Conservation (phyloP, 2,888 invertebrate species). For the Anaspis maculata region DNA sequence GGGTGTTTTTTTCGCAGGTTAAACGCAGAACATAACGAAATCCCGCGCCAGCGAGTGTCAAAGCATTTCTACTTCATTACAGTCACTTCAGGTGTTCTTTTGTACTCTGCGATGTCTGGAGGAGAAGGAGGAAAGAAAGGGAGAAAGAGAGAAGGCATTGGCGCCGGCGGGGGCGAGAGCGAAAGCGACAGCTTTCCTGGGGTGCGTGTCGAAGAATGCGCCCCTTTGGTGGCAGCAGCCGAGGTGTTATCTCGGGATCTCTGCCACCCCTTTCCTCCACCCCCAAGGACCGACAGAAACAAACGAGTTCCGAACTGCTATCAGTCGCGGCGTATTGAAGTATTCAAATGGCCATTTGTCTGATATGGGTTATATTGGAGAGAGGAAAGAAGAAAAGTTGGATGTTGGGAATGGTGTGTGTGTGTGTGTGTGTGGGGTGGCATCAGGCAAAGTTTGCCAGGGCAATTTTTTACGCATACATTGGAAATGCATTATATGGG, state of each 20-base stretch:
- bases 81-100: conserved; percentile 4
- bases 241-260: conserved; percentile 14
- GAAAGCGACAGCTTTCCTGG: not conserved
- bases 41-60: too few relatives aligned
- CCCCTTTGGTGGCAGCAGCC: too few relatives aligned
- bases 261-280: conserved; percentile 8
- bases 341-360: conserved; percentile 14
- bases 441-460: too few relatives aligned
- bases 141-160: not conserved
- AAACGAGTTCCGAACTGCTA: conserved; percentile 15
- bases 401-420: conserved; percentile 8
- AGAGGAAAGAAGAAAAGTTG: conserved; percentile 11
- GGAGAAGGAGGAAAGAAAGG: not conserved
- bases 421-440: too few relatives aligned
- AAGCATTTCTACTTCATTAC: conserved; percentile 3
- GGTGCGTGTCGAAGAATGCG: not conserved
- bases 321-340: conserved; percentile 14
- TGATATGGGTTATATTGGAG: conserved; percentile 11
- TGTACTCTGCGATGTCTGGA: not conserved
- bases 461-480: conserved; percentile 15
- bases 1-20: too few relatives aligned
- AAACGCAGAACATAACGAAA: too few relatives aligned
- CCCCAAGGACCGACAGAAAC: conserved; percentile 11
- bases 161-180: not conserved
- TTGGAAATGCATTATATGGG: conserved; percentile 13